Percentiles rank a stretch among this genome's conserved stretches.
phyloP scores from a whole-genome alignment of 2,888 invertebrate genomes.

The Drosophila formosana region DNA sequence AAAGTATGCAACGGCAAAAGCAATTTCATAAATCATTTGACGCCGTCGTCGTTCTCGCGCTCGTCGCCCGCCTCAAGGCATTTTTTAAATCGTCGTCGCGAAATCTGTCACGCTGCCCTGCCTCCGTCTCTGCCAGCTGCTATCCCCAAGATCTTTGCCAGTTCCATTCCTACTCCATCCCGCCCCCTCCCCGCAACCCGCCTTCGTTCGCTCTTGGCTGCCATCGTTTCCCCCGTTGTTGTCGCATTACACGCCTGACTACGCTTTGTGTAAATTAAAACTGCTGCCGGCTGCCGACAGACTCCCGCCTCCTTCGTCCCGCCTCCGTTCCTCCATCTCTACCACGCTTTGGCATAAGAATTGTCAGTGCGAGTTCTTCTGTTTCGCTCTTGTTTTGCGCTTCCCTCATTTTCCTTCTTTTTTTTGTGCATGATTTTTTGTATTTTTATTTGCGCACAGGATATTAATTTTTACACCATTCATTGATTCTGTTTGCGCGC shows the following conservation, averaged over 20 bases:
- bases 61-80: slow-evolving; percentile 68
- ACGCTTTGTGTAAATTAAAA: slow-evolving; percentile 81
- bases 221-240: slow-evolving; percentile 14
- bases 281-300: slow-evolving; percentile 66
- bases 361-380: slow-evolving; percentile 41
- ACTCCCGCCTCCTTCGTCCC: slow-evolving; percentile 6
- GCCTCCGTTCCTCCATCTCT: neutral
- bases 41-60: slow-evolving; percentile 53
- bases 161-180: neutral
- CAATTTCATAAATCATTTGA: slow-evolving; percentile 85
- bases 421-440: slow-evolving; percentile 30
- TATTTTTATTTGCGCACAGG: slow-evolving; percentile 69
- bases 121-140: too few species aligned
- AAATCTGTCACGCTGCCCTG: slow-evolving; percentile 31
- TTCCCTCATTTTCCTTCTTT: slow-evolving; percentile 15
- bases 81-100: slow-evolving; percentile 72
- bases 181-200: too few species aligned
- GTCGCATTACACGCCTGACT: slow-evolving; percentile 77
- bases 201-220: neutral
- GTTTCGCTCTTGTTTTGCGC: slow-evolving; percentile 5
- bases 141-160: neutral
- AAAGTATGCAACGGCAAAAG: slow-evolving; percentile 71
- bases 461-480: slow-evolving; percentile 84
- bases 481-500: slow-evolving; percentile 76
- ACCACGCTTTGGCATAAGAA: slow-evolving; percentile 40